Evolutionary conservation across 2,113 vertebrate species (phyloP).

Genomic region (Myotis brandtii): DNA sequence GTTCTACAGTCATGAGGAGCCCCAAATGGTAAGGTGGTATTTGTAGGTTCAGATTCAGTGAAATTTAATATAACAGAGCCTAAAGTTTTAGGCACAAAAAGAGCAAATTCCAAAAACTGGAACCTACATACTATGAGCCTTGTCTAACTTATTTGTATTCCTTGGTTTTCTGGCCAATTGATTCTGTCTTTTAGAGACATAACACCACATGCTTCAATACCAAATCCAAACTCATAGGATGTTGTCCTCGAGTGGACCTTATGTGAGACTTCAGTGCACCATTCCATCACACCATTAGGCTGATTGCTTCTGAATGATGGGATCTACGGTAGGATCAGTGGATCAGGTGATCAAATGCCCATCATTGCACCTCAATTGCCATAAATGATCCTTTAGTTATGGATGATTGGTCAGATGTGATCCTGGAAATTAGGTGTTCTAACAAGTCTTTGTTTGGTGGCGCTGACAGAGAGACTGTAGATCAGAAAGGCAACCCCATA

Average conservation of each 20-base stretch:
- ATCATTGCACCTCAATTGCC: background rate
- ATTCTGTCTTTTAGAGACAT: background rate
- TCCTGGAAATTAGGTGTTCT: background rate
- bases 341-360: background rate
- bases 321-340: background rate
- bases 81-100: background rate
- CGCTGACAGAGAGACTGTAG: background rate
- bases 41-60: background rate
- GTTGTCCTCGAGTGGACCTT: background rate
- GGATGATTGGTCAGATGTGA: background rate
- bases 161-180: background rate
- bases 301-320: background rate
- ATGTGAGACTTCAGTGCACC: background rate
- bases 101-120: background rate
- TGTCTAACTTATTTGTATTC: background rate
- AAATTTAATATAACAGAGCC: background rate
- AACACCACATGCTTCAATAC: background rate
- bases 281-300: background rate
- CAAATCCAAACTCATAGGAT: background rate
- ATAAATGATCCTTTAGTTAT: background rate
- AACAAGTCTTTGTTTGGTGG: background rate
- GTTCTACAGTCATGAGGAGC: background rate
- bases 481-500: background rate
- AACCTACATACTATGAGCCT: background rate
- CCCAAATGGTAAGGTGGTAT: background rate